Conservation (phyloP, 2,888 invertebrate genomes). For the Erebia aethiops region DNA sequence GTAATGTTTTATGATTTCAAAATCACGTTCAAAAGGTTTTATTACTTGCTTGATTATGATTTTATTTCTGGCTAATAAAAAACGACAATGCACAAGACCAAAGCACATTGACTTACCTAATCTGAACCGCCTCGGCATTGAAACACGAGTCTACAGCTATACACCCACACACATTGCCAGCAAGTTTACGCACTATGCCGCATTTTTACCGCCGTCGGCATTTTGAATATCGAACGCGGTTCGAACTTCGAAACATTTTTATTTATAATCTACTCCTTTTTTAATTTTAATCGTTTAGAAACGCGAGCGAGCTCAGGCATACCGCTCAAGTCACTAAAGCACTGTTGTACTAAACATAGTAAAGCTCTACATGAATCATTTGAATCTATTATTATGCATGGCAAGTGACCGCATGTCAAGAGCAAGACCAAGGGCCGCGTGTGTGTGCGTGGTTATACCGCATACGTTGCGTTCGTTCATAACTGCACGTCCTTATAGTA, state of each 20-base stretch:
- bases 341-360: conserved; percentile 48
- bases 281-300: conserved; percentile 30
- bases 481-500: conserved; percentile 18
- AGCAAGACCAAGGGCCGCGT: conserved; percentile 65
- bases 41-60: no score
- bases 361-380: conserved; percentile 70
- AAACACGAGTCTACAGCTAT: conserved; percentile 50
- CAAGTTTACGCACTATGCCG: conserved; percentile 35
- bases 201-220: conserved; percentile 34
- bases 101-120: conserved; percentile 50
- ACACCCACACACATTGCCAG: conserved; percentile 40
- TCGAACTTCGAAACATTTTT: conserved; percentile 19
- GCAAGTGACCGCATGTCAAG: conserved; percentile 80
- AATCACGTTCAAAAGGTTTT: no score
- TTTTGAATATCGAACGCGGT: conserved; percentile 36
- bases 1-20: no score
- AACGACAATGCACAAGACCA: not conserved
- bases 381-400: conserved; percentile 79
- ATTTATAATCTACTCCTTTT: conserved; percentile 16
- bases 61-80: not conserved
- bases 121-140: conserved; percentile 61
- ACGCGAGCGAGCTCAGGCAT: conserved; percentile 54
- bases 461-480: conserved; percentile 42
- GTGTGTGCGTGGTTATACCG: conserved; percentile 46
- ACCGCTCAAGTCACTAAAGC: conserved; percentile 67